Evolutionary conservation across 2,888 invertebrate species (phyloP).

Genomic region (Achlya flavicornis): DNA sequence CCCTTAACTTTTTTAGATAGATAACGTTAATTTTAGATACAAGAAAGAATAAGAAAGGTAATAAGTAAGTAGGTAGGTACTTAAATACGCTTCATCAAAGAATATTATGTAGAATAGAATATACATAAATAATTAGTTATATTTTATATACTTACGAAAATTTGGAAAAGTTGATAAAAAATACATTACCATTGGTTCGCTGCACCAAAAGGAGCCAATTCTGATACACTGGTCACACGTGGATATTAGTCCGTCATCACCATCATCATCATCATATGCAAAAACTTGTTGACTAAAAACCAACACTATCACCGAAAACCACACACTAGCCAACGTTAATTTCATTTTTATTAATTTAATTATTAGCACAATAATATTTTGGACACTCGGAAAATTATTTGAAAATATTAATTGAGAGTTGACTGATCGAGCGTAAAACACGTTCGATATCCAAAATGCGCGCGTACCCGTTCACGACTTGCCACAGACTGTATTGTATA

Average conservation of each 20-base stretch:
- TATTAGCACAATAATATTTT: neutral
- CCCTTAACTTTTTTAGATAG: too few relatives aligned
- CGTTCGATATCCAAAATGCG: slow-evolving; percentile 57
- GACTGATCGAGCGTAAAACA: slow-evolving; percentile 18
- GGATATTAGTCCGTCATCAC: slow-evolving; percentile 25
- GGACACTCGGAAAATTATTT: slow-evolving; percentile 4
- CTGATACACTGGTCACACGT: slow-evolving; percentile 70
- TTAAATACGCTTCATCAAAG: too few relatives aligned
- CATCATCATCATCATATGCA: slow-evolving; percentile 43
- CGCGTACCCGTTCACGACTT: slow-evolving; percentile 45
- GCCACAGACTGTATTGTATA: slow-evolving; percentile 50
- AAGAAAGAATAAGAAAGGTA: too few relatives aligned
- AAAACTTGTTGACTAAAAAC: slow-evolving; percentile 55
- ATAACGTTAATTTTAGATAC: too few relatives aligned
- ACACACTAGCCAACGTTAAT: slow-evolving; percentile 56
- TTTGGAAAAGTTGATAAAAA: neutral
- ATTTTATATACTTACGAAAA: too few relatives aligned
- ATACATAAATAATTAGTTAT: too few relatives aligned
- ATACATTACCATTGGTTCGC: slow-evolving; percentile 28
- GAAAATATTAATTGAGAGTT: neutral
- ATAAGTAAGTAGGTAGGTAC: too few relatives aligned
- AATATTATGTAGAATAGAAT: too few relatives aligned
- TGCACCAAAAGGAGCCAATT: slow-evolving; percentile 68
- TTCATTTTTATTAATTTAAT: neutral
- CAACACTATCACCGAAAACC: slow-evolving; percentile 60